These are phyloP conservation scores for Neolamprologus tretocephalus DNA, from an alignment of 2,113 vertebrate species.

Conservation along the genomic window DNA sequence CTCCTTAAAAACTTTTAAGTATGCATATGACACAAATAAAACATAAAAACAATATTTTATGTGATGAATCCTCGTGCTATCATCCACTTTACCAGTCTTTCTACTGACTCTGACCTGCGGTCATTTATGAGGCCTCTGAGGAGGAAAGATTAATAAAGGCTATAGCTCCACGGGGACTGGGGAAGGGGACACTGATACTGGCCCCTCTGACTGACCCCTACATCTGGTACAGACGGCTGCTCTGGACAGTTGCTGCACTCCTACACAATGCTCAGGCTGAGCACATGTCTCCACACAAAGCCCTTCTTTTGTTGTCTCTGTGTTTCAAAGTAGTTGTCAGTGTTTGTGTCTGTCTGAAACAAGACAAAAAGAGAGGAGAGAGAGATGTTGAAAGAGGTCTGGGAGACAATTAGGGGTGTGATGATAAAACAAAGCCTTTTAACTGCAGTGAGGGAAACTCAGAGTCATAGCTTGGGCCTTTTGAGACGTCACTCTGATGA, in stretches of 20 bases:
- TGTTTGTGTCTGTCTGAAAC: not conserved
- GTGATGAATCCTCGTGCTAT: not conserved
- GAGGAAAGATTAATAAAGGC: slow-evolving; percentile 59
- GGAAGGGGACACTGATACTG: slow-evolving; percentile 33
- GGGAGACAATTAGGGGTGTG: slow-evolving; percentile 8
- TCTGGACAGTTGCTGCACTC: slow-evolving; percentile 47
- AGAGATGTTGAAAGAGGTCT: not conserved
- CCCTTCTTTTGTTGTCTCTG: slow-evolving; percentile 14
- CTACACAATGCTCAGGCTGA: slow-evolving; percentile 17
- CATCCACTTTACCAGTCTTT: not conserved
- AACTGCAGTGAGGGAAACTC: slow-evolving; percentile 2
- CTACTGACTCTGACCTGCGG: slow-evolving; percentile 4
- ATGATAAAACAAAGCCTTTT: slow-evolving; percentile 3
- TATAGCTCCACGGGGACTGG: slow-evolving; percentile 48
- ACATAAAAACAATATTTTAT: not conserved
- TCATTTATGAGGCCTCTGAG: slow-evolving; percentile 37
- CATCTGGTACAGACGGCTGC: slow-evolving; percentile 55
- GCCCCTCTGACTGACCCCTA: slow-evolving; percentile 42
- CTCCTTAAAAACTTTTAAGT: not conserved
- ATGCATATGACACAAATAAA: not conserved
- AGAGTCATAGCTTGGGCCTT: not conserved
- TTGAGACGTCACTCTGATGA: not conserved
- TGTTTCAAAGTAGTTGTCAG: not conserved
- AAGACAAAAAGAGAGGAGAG: not conserved
- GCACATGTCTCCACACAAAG: slow-evolving; percentile 5